Conservation (phyloP, 2,113 vertebrate species). For the Grammomys dolichurus region DNA sequence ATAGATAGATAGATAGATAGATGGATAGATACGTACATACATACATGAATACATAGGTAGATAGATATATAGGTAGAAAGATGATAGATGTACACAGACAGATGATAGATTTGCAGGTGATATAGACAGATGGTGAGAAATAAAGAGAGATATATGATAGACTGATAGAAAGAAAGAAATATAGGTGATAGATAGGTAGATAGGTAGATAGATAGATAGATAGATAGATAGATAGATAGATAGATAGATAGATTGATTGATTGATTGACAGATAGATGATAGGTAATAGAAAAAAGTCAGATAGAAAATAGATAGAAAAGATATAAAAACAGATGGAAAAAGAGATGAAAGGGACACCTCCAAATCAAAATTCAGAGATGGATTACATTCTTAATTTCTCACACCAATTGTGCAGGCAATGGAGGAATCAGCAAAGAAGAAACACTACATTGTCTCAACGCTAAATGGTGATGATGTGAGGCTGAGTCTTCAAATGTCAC, state of each 20-base stretch:
- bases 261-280: neutral
- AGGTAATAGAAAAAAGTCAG: neutral
- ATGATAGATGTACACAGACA: neutral
- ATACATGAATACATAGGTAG: neutral
- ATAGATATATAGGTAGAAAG: neutral
- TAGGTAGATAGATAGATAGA: too few species aligned
- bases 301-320: neutral
- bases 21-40: too few species aligned
- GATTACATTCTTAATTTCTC: neutral
- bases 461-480: too few species aligned
- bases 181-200: too few species aligned
- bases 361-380: neutral
- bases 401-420: neutral
- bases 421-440: too few species aligned
- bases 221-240: too few species aligned
- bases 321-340: neutral
- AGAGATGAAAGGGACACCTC: neutral
- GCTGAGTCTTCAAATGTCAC: neutral
- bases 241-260: too few species aligned
- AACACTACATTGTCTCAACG: fast-evolving
- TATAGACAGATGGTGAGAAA: neutral
- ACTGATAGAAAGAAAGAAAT: neutral
- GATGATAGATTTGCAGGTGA: neutral
- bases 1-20: neutral
- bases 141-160: neutral